Conservation (phyloP, 1,140 invertebrate species). For the Microplitis demolitor region DNA sequence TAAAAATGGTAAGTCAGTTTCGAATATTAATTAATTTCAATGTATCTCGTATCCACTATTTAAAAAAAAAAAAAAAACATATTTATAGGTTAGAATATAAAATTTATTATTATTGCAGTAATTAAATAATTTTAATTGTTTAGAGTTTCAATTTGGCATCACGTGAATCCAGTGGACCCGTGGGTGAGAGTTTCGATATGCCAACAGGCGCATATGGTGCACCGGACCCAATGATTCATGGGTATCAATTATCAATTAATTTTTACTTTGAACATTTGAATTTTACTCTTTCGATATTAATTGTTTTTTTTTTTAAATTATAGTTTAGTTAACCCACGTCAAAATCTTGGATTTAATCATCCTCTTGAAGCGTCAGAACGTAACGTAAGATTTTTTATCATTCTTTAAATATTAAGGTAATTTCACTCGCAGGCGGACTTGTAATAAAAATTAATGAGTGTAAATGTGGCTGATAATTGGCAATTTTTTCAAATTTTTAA, state of each 20-base stretch:
- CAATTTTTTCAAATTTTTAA: too few species aligned
- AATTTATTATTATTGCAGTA: not conserved
- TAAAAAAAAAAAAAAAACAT: too few species aligned
- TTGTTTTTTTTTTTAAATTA: conserved; percentile 18
- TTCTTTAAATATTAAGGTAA: too few species aligned
- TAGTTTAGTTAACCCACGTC: conserved; percentile 35
- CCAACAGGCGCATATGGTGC: conserved; percentile 60
- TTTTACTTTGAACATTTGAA: not conserved
- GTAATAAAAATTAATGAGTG: too few species aligned
- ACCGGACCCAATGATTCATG: conserved; percentile 61
- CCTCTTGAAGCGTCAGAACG: conserved; percentile 53
- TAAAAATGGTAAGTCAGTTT: too few species aligned
- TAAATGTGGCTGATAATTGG: too few species aligned
- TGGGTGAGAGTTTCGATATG: conserved; percentile 45
- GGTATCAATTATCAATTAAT: conserved; percentile 42
- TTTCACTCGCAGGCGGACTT: too few species aligned
- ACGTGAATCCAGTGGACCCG: conserved; percentile 58
- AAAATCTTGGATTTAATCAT: conserved; percentile 45
- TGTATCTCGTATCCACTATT: too few species aligned
- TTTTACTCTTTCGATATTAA: not conserved
- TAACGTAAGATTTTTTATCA: conserved; percentile 47
- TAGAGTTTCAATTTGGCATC: conserved; percentile 66
- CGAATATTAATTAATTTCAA: too few species aligned
- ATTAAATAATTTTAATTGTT: conserved; percentile 39
- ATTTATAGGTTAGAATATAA: not conserved